Base-by-base conservation (phyloP, 2,888 invertebrate species). In the Eupithecia abbreviata region DNA sequence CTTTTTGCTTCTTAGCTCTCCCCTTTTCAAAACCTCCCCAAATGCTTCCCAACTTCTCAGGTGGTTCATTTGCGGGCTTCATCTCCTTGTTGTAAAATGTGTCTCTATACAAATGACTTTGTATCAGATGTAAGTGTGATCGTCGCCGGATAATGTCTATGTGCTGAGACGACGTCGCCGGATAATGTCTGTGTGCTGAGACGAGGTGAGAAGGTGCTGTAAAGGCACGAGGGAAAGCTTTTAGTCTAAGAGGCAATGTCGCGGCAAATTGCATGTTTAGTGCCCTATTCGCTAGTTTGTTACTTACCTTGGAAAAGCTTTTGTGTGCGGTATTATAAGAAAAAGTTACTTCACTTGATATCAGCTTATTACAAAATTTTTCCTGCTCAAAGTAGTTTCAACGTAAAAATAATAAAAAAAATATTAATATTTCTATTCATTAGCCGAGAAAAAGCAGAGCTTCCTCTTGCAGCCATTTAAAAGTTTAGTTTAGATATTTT, bases 171-270 rank as follows among this genome's bases (percentile, higher is more conserved):
- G 62, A 30, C 62, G 62, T 62, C 12, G 18, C 18, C 18, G 62
- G 10, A 62, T 62, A 62, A 62, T 30, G 12, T 10, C 62, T 2
- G 12, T 4, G 62, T 30, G 30, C 58, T 58, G 30, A 10, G 62
- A 30, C 30, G 62, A 30, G 62, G 10, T 58, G 58, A 18, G 4
- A 62, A 62, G 18, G 18, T 30, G 62, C 30, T 30, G 4, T 62
- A 12, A 62, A 62, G 62, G 18, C 62, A 62, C 12, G 62, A 62
- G 62, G 62, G 62, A 62, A 62, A 62, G 62, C 62, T 62, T 62
- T 62, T 62, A 62, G 62, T 62, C 18, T 62, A 62, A 62, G 18
- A 62, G 62, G 62, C 62, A 62, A 62, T 62, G 62, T 62, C 62
- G 62, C 12, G 62, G 30, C 4, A 62, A 30, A 62, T 62, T 62